Conservation (phyloP, 2,797 vertebrate species). For the Scarus forsteni region DNA sequence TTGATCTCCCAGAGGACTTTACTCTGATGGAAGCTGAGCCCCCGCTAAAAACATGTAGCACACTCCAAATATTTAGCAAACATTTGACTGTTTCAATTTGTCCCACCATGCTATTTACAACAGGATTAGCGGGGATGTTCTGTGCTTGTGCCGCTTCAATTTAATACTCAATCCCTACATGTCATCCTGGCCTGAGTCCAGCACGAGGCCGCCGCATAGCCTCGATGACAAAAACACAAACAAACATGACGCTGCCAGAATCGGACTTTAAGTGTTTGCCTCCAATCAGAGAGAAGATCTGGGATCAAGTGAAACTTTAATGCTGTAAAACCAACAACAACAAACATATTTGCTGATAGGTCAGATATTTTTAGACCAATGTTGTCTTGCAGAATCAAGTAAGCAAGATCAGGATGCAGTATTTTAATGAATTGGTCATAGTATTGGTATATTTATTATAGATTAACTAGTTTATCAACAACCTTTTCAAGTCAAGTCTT, state of each 20-base stretch:
- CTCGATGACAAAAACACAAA: slow-evolving; percentile 17
- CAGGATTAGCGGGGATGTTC: slow-evolving; percentile 63
- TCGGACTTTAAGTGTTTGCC: slow-evolving; percentile 14
- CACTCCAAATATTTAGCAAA: slow-evolving; percentile 61
- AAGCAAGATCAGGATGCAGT: not conserved
- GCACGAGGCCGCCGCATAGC: not conserved
- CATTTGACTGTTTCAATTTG: slow-evolving; percentile 60
- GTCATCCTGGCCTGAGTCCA: slow-evolving; percentile 33
- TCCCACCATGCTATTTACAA: slow-evolving; percentile 58
- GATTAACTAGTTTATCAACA: not conserved
- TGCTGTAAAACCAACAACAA: not conserved
- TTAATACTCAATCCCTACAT: slow-evolving; percentile 49
- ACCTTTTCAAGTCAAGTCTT: not conserved
- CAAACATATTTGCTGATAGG: not conserved
- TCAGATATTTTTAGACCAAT: slow-evolving; percentile 13
- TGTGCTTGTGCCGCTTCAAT: slow-evolving; percentile 36
- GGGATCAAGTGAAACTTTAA: slow-evolving; percentile 31
- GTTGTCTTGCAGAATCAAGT: not conserved
- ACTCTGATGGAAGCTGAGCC: slow-evolving; percentile 1
- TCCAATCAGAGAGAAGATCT: slow-evolving; percentile 22
- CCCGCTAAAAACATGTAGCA: slow-evolving; percentile 10
- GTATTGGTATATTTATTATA: not conserved
- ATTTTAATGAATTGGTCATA: not conserved
- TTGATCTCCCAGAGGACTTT: slow-evolving; percentile 30
- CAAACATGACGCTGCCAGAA: slow-evolving; percentile 15